Evolutionary conservation across 2,888 invertebrate species (phyloP), one percentile per base, ranked within the genome.

Genomic region (Archips crataeganus): DNA sequence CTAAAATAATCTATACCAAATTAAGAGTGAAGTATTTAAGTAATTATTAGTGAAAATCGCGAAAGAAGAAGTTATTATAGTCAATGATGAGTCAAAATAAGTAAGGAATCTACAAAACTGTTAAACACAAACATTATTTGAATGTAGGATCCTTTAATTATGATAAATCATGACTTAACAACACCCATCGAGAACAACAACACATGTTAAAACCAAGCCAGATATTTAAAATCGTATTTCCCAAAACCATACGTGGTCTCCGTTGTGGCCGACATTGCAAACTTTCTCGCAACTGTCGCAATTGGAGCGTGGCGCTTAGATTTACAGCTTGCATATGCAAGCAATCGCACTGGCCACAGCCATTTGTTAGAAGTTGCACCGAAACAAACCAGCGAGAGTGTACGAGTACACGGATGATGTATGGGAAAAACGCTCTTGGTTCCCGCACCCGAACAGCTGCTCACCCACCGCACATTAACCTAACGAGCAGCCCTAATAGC

Each of bases 401-500:
- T 85, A 83, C 32, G 57, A 57, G 57, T 32, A 85, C 84, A 82
- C 81, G 82, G 84, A 88, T 92, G 91, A 92, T 89, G 85, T 89
- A 92, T 89, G 84, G 86, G 87, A 91, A 91, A 92, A 93, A 91
- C 90, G 82, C 81, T 82, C 77, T 82, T 84, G 85, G 84, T 79
- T 79, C 81, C 77, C 81, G 82, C 78, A 78, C 78, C 83, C 79
- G 79, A 81, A 85, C 94, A 93, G 86, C 92, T 93, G 93, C 88
- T 88, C 87, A 89, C 92, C 90, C 89, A 84, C 86, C 88, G 84
- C 88, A 89, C 92, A 92, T 93, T 93, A 91, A 89, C 88, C 89
- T 93, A 94, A 94, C 93, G 94, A 94, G 93, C 90, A 85, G 85
- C 85, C 89, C 89, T 94, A 93, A 94, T 93, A 92, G 93, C 89